Evolutionary conservation across 2,888 invertebrate species (phyloP).

Genomic region (Hyposoter dolosus): DNA sequence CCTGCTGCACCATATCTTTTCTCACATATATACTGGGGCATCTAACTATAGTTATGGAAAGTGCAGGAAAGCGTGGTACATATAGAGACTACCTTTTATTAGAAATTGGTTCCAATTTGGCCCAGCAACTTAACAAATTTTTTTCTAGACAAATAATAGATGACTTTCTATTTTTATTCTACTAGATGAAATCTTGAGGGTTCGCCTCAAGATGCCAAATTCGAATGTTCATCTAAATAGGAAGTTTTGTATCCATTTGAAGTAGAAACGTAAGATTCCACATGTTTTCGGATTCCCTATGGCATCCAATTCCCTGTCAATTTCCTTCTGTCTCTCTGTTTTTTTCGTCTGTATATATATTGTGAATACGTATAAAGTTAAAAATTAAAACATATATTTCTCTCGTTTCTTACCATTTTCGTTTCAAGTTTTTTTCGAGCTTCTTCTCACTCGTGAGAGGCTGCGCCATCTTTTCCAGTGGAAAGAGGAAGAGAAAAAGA

Average conservation of each 20-base stretch:
- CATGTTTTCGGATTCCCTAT: neutral
- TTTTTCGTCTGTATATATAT: neutral
- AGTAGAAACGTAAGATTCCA: neutral
- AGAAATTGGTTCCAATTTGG: neutral
- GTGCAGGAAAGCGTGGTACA: neutral
- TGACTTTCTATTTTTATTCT: neutral
- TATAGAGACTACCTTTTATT: neutral
- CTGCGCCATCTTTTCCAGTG: slow-evolving; percentile 57
- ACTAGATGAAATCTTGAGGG: neutral
- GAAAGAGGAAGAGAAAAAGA: slow-evolving; percentile 67
- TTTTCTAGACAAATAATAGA: neutral
- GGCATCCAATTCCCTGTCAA: neutral
- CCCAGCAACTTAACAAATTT: neutral
- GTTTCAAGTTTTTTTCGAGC: slow-evolving; percentile 27
- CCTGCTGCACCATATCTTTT: slow-evolving; percentile 57
- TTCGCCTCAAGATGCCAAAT: neutral
- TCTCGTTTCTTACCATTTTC: slow-evolving; percentile 29
- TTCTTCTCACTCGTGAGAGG: slow-evolving; percentile 68
- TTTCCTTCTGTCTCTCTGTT: too few species aligned
- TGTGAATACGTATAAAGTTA: neutral
- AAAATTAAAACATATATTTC: slow-evolving; percentile 9
- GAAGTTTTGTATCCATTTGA: neutral
- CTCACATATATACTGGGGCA: neutral
- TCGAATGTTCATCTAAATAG: neutral
- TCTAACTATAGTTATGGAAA: neutral